phyloP scores from a whole-genome alignment of 1,140 invertebrate genomes.

The Sinella curviseta region DNA sequence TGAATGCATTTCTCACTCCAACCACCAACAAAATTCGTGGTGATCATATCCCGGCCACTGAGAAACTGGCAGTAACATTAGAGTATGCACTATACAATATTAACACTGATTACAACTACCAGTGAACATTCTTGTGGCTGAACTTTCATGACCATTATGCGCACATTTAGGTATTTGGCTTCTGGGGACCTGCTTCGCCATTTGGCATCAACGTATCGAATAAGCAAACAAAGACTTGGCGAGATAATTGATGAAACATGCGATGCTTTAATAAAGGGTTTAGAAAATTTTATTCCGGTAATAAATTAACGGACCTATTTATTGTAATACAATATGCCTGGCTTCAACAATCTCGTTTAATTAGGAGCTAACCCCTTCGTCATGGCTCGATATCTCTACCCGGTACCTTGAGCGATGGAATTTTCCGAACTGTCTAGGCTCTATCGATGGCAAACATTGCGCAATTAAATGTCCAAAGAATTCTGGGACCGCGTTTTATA shows the following conservation, averaged over 20 bases:
- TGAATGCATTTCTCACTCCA: no score
- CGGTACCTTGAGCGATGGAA: constrained; percentile 50
- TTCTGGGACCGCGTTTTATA: constrained; percentile 54
- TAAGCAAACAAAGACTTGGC: not conserved
- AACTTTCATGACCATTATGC: no score
- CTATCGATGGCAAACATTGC: no score
- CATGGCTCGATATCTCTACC: constrained; percentile 50
- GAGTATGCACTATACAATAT: no score
- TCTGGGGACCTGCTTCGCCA: constrained; percentile 26
- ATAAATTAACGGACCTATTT: not conserved
- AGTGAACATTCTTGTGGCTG: no score
- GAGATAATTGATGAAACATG: not conserved
- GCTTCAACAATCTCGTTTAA: constrained; percentile 49
- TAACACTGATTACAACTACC: no score
- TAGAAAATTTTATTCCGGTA: not conserved
- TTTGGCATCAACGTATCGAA: not conserved
- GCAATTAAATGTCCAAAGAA: no score
- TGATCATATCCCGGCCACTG: no score
- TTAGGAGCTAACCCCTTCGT: constrained; percentile 50
- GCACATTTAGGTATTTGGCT: constrained; percentile 31
- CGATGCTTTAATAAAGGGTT: not conserved
- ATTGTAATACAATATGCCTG: constrained; percentile 47
- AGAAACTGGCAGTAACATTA: no score
- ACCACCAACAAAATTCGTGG: no score
- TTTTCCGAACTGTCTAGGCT: no score